phyloP scores from a whole-genome alignment of 2,888 invertebrate species.

The Tetheella fluctuosa region DNA sequence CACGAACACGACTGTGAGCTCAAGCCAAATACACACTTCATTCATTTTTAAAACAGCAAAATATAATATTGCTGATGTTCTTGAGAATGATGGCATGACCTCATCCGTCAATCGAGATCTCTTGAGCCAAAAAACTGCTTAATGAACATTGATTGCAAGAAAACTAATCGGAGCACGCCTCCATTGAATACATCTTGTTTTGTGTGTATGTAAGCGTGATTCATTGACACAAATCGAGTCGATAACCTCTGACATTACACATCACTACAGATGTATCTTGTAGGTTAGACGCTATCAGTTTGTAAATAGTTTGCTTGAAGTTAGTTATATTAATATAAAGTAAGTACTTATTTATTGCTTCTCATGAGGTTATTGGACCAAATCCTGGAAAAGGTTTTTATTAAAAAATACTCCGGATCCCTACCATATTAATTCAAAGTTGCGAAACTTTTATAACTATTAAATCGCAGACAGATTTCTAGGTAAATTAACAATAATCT shows the following conservation, averaged over 20 bases:
- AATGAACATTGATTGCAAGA: conserved; percentile 48
- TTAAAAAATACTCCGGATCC: too few species aligned
- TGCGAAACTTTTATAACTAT: too few species aligned
- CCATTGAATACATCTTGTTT: conserved; percentile 31
- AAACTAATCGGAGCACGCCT: conserved; percentile 41
- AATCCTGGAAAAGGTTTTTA: neutral
- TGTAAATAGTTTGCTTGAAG: neutral
- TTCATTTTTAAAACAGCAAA: conserved; percentile 26
- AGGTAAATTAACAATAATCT: too few species aligned
- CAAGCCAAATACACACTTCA: conserved; percentile 16
- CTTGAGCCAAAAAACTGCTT: conserved; percentile 42
- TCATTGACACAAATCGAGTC: conserved; percentile 37
- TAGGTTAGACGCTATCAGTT: neutral
- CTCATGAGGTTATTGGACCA: neutral
- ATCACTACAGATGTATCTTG: conserved; percentile 22
- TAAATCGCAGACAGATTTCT: too few species aligned
- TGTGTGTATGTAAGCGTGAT: conserved; percentile 31
- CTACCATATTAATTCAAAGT: too few species aligned
- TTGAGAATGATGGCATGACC: conserved; percentile 45
- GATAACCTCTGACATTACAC: conserved; percentile 45
- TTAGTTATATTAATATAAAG: neutral
- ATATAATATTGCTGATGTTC: conserved; percentile 28
- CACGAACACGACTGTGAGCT: neutral
- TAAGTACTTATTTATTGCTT: neutral
- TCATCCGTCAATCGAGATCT: conserved; percentile 44